phyloP scores from a whole-genome alignment of 2,797 vertebrate genomes.

The Rhinoraja longicauda region DNA sequence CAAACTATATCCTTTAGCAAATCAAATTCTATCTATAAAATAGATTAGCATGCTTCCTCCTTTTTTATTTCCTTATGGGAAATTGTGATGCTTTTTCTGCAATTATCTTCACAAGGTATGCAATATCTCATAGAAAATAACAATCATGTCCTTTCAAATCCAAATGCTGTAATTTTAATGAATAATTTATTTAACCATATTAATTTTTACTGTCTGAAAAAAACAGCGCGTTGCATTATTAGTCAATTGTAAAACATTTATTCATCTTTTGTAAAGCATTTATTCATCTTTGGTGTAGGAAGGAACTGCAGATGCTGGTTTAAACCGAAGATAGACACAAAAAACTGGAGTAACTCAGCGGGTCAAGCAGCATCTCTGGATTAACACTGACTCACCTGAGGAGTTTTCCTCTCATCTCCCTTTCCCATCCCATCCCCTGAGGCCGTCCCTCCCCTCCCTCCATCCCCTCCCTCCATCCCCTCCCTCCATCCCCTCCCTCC shows the following conservation, averaged over 20 bases:
- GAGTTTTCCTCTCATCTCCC: too few relatives aligned
- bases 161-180: conserved; percentile 63
- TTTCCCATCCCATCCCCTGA: too few relatives aligned
- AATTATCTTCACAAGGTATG: neutral
- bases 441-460: too few relatives aligned
- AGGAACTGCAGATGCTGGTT: too few relatives aligned
- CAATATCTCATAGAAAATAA: conserved; percentile 44
- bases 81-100: neutral
- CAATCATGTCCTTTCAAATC: conserved; percentile 56
- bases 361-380: too few relatives aligned
- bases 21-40: conserved; percentile 13
- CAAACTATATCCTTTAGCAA: conserved; percentile 19
- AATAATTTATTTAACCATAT: conserved; percentile 59
- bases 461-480: too few relatives aligned
- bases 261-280: neutral
- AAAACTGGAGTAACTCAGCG: too few relatives aligned
- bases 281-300: neutral
- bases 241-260: neutral
- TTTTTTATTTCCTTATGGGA: neutral
- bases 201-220: conserved; percentile 28
- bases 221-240: neutral
- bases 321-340: too few relatives aligned
- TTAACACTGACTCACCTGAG: too few relatives aligned
- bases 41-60: conserved; percentile 9
- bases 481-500: too few relatives aligned